Evolutionary conservation across 1,140 invertebrate species (phyloP).

Genomic region (Sitobion miscanthi): DNA sequence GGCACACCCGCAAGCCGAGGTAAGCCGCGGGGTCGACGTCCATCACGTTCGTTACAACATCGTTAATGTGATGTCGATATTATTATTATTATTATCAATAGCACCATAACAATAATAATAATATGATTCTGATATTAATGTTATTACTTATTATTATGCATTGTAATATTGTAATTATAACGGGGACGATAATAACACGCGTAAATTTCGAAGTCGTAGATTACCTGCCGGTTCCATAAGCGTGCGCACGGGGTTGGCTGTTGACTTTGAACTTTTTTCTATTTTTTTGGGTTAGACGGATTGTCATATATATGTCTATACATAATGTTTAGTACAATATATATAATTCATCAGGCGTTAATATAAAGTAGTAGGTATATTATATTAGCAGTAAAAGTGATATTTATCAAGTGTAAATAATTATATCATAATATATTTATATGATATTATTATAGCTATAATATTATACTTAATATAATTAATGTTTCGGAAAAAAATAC

Average conservation of each 20-base stretch:
- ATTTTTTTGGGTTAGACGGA: background rate
- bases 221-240: background rate
- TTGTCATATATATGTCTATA: background rate
- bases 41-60: background rate
- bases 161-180: background rate
- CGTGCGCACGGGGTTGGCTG: background rate
- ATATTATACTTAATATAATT: background rate
- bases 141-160: background rate
- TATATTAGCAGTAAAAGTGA: background rate
- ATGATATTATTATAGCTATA: no score
- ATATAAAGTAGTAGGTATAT: background rate
- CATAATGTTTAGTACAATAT: no score
- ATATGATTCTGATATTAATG: background rate
- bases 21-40: background rate
- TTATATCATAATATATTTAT: background rate
- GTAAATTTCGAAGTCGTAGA: background rate
- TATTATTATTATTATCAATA: background rate
- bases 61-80: background rate
- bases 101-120: background rate
- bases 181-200: background rate
- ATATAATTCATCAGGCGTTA: background rate
- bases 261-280: background rate
- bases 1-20: background rate
- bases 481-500: background rate
- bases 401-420: background rate